These are phyloP conservation scores for Cygnus olor DNA, from an alignment of 2,797 vertebrate genomes.

Conservation along the genomic window DNA sequence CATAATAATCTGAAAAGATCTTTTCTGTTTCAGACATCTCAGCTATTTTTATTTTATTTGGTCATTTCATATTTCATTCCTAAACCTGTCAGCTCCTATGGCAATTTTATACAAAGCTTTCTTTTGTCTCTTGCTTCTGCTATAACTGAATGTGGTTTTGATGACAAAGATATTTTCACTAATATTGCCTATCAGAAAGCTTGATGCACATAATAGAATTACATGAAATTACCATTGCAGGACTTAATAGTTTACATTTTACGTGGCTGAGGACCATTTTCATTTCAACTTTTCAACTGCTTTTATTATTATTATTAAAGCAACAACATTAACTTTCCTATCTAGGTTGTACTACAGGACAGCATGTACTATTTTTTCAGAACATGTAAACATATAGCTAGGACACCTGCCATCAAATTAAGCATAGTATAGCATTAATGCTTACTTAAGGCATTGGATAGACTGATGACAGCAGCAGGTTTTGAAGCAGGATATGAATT, in stretches of 20 bases:
- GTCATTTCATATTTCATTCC: conserved; percentile 1
- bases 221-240: background rate
- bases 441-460: background rate
- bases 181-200: background rate
- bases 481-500: background rate
- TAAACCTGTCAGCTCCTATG: background rate
- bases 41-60: conserved; percentile 34
- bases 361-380: background rate
- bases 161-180: conserved; percentile 25
- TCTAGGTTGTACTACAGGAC: background rate
- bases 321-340: background rate
- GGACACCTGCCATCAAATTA: background rate
- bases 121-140: background rate
- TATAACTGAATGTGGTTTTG: background rate
- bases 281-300: background rate
- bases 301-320: background rate
- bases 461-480: background rate
- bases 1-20: background rate
- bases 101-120: background rate
- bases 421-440: background rate
- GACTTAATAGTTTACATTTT: conserved; percentile 2
- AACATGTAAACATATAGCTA: background rate
- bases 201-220: background rate
- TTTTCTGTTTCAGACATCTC: conserved; percentile 12
- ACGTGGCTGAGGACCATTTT: background rate